Base-by-base conservation (phyloP, 2,888 invertebrate species). In the Ormyrus thymus region DNA sequence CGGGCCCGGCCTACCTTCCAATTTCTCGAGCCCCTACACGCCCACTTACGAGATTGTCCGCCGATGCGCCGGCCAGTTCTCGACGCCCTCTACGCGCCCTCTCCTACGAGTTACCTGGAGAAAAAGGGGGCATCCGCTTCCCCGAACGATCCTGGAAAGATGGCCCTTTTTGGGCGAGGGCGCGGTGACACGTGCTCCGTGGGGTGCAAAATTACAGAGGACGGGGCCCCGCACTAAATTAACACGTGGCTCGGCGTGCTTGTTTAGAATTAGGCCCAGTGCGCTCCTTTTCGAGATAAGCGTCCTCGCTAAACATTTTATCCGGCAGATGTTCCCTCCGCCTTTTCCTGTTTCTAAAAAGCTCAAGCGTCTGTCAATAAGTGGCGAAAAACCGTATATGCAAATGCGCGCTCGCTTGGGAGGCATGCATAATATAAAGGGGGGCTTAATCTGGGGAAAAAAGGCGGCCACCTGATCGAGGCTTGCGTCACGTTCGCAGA, bases 11-110 rank as follows among this genome's bases (percentile, higher is more conserved):
- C 72, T 87, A 87, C 88, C 89, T 89, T 89, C 89, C 89, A 90
- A 90, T 90, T 90, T 90, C 80, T 89, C 89, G 86, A 87, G 86
- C 86, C 87, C 87, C 88, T 86, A 87, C 89, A 89, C 89, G 89
- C 89, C 89, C 89, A 89, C 89, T 89, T 87, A 87, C 85, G 87
- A 89, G 88, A 89, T 89, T 88, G 88, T 89, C 88, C 88, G 88
- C 86, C 87, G 88, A 89, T 73, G 77, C 66, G 10, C 43, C 10
- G 7, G n/a, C 59, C 51, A 86, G 84, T 84, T 86, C 85, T 85
- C 86, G 85, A 86, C 86, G 87, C 85, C 84, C 83, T 29, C 29
- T 29, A 29, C 4, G 84, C 84, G 83, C 85, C 71, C 70, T 64
- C 78, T 59, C 73, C 76, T 66, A 29, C 29, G 29, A 10, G 65